These are phyloP conservation scores for Drosophila fuyamai DNA, from an alignment of 1,140 invertebrate genomes.

Conservation along the genomic window DNA sequence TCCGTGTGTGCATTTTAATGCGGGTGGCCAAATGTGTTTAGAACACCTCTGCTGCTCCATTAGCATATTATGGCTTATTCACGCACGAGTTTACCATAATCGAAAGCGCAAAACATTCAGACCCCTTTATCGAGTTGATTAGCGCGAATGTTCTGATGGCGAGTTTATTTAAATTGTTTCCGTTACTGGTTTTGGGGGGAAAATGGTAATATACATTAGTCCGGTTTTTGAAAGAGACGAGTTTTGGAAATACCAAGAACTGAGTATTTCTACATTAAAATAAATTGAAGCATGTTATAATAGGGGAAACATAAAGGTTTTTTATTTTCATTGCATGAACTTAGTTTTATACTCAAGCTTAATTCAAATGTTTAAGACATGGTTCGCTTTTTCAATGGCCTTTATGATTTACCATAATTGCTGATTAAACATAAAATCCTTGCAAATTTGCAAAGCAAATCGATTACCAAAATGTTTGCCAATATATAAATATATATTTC, in stretches of 20 bases:
- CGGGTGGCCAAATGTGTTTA: conserved; percentile 55
- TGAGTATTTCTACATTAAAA: neutral
- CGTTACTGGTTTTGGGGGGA: conserved; percentile 10
- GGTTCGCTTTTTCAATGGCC: too few relatives aligned
- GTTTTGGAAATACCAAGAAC: neutral
- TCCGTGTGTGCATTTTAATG: conserved; percentile 29
- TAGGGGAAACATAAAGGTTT: neutral
- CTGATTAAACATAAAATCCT: too few relatives aligned
- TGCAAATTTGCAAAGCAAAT: too few relatives aligned
- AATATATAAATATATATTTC: too few relatives aligned
- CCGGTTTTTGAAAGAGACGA: neutral
- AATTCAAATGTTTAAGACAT: too few relatives aligned
- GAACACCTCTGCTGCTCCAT: conserved; percentile 55
- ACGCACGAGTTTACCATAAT: conserved; percentile 62
- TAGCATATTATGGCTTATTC: conserved; percentile 72
- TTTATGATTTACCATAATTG: too few relatives aligned
- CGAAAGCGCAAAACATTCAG: conserved; percentile 41
- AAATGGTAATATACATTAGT: conserved; percentile 8
- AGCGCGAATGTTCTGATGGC: conserved; percentile 47
- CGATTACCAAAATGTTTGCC: too few relatives aligned
- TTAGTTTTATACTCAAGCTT: too few relatives aligned
- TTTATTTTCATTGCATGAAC: too few relatives aligned
- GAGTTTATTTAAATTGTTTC: conserved; percentile 52
- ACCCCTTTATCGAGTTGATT: conserved; percentile 70
- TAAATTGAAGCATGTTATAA: neutral